These are phyloP conservation scores for Melieria omissa DNA, from an alignment of 2,888 invertebrate species.

Conservation along the genomic window DNA sequence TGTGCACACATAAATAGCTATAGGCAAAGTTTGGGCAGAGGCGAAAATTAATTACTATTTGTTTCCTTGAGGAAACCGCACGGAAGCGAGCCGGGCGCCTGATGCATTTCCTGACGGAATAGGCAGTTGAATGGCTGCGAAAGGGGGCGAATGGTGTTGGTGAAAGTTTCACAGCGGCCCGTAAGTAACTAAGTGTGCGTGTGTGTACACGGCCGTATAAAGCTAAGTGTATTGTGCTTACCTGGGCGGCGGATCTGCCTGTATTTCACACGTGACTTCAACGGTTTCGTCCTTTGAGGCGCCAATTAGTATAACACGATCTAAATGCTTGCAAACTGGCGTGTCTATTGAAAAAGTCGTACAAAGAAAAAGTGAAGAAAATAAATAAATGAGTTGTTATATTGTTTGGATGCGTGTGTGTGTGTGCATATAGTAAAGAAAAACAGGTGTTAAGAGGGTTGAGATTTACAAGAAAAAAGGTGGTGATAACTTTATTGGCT, in stretches of 20 bases:
- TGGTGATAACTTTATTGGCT: neutral
- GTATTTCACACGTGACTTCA: constrained; percentile 88
- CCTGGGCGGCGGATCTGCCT: constrained; percentile 88
- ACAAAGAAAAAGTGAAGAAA: constrained; percentile 10
- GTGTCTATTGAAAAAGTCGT: constrained; percentile 73
- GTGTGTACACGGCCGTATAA: neutral
- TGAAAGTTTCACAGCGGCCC: neutral
- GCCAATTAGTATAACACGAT: constrained; percentile 84
- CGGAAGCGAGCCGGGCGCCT: too few relatives aligned
- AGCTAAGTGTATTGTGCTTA: constrained; percentile 47
- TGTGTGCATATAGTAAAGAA: neutral
- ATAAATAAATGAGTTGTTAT: constrained; percentile 15
- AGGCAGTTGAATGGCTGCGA: too few relatives aligned
- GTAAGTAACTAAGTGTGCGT: neutral
- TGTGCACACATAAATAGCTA: too few relatives aligned
- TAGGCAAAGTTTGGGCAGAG: constrained; percentile 24
- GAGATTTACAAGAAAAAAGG: neutral
- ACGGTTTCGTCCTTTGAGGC: constrained; percentile 89
- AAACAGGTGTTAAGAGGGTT: neutral
- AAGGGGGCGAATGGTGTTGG: too few relatives aligned
- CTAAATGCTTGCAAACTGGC: constrained; percentile 79
- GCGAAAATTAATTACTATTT: constrained; percentile 33
- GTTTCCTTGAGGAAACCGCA: neutral
- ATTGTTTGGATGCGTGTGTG: constrained; percentile 1
- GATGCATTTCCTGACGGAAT: too few relatives aligned